Evolutionary conservation across 2,113 vertebrate genomes (phyloP).

Genomic region (Pandion haliaetus): DNA sequence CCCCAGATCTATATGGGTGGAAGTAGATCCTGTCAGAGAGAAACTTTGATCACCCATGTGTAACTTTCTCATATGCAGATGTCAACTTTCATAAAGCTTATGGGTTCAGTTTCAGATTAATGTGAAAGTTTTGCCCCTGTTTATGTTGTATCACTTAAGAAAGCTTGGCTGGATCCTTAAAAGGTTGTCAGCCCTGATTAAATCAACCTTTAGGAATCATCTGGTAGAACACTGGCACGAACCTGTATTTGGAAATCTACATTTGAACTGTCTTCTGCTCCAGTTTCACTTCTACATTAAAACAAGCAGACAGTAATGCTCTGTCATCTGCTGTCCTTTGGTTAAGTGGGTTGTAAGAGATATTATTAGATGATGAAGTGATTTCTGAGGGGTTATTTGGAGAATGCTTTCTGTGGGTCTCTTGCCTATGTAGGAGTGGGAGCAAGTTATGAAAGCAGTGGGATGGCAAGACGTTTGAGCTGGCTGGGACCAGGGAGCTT

Average conservation of each 20-base stretch:
- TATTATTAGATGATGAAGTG: neutral
- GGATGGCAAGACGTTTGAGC: neutral
- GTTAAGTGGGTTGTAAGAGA: neutral
- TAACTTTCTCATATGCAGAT: neutral
- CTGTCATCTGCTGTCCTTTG: neutral
- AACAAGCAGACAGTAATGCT: neutral
- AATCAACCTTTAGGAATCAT: neutral
- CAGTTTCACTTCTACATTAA: neutral
- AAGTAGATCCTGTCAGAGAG: neutral
- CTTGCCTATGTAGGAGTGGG: neutral
- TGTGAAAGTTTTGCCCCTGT: neutral
- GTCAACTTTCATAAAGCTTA: neutral
- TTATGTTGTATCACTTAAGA: neutral
- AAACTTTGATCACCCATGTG: neutral
- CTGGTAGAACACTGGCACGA: neutral
- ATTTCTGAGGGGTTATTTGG: neutral
- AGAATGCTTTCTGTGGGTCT: neutral
- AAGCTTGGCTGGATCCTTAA: neutral
- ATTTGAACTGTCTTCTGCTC: neutral
- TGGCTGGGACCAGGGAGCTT: neutral
- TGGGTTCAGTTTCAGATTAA: neutral
- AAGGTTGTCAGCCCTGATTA: neutral
- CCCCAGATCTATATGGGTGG: neutral
- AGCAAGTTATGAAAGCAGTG: neutral
- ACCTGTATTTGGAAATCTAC: neutral